Conservation (phyloP, 1,140 invertebrate genomes). For the Eueides isabella region DNA sequence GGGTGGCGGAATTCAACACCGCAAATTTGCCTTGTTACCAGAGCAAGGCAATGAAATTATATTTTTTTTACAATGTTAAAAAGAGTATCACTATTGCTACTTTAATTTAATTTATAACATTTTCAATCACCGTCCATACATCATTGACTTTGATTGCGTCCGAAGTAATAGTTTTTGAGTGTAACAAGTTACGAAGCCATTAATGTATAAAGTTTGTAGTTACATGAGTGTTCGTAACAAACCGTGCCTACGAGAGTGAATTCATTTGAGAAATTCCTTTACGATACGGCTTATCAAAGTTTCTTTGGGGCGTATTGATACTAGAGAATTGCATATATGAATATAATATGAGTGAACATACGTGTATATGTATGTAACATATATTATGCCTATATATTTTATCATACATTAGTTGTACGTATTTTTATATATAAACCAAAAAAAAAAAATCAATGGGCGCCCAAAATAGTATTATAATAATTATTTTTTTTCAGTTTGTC, state of each 20-base stretch:
- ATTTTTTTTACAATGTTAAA: no score
- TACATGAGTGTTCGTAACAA: slow-evolving; percentile 29
- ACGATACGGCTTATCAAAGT: slow-evolving; percentile 21
- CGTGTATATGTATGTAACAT: not conserved
- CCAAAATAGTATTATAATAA: no score
- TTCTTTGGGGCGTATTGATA: not conserved
- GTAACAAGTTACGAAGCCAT: slow-evolving; percentile 28
- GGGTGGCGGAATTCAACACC: no score
- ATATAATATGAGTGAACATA: not conserved
- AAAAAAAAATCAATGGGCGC: no score
- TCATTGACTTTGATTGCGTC: slow-evolving; percentile 22
- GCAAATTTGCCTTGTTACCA: no score
- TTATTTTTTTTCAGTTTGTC: no score
- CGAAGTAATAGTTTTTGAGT: slow-evolving; percentile 34
- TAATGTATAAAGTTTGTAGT: slow-evolving; percentile 26
- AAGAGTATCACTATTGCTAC: no score
- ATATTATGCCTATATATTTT: not conserved
- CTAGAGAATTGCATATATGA: not conserved
- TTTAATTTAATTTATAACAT: not conserved
- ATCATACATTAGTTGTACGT: no score
- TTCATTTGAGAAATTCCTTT: slow-evolving; percentile 29
- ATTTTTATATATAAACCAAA: no score
- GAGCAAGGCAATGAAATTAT: no score
- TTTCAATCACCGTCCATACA: not conserved
- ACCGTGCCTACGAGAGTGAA: slow-evolving; percentile 16